Conservation (phyloP, 2,113 vertebrate genomes). For the Peromyscus maniculatus region DNA sequence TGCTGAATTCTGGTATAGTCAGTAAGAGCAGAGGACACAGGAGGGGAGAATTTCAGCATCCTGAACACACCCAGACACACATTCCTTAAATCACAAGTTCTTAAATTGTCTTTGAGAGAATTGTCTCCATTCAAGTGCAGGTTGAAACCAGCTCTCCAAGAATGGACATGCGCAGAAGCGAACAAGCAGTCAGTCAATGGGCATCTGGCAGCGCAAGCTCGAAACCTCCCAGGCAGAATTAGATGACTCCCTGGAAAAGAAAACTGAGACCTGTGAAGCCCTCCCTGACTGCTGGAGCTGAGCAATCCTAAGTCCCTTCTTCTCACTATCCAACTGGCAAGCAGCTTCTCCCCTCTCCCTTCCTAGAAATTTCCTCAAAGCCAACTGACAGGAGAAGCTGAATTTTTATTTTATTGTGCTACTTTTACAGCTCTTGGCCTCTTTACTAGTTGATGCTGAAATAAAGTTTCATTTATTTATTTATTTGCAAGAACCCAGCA, state of each 20-base stretch:
- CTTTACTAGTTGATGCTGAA: not conserved
- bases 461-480: not conserved
- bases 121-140: not conserved
- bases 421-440: not conserved
- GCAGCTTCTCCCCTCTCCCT: not conserved
- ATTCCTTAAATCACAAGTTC: not conserved
- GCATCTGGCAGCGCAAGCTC: not conserved
- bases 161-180: not conserved
- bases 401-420: not conserved
- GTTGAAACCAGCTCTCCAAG: not conserved
- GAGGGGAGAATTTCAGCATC: not conserved
- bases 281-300: not conserved
- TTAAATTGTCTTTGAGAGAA: not conserved
- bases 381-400: not conserved
- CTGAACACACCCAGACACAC: not conserved
- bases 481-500: not conserved
- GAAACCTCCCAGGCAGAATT: too few species aligned
- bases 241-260: not conserved
- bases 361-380: not conserved
- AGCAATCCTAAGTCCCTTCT: not conserved
- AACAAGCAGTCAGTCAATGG: not conserved
- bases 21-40: not conserved
- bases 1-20: too few species aligned
- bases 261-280: not conserved
- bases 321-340: not conserved